These are phyloP conservation scores for Pelodiscus sinensis DNA, from an alignment of 2,113 vertebrate genomes.

Conservation along the genomic window DNA sequence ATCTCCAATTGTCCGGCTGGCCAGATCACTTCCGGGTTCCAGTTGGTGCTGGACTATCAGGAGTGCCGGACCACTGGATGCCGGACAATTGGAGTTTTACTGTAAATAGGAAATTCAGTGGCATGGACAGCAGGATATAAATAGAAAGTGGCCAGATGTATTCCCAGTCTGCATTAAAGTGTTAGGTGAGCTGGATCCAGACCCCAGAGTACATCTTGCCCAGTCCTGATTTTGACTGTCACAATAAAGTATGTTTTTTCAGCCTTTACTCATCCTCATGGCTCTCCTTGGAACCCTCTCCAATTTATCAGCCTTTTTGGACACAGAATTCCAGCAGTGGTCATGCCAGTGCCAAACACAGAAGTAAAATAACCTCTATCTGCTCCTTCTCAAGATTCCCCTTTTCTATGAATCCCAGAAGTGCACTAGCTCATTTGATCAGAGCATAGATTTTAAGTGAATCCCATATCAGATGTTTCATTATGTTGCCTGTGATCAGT, in stretches of 20 bases:
- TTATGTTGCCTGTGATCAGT: neutral
- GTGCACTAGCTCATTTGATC: neutral
- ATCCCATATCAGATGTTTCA: neutral
- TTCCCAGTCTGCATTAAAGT: too few relatives aligned
- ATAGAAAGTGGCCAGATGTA: too few relatives aligned
- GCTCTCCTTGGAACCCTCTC: neutral
- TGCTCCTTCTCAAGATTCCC: neutral
- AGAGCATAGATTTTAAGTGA: neutral
- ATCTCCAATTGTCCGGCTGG: too few relatives aligned
- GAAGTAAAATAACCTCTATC: neutral
- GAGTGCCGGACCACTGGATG: too few relatives aligned
- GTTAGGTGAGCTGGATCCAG: too few relatives aligned
- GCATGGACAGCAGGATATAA: too few relatives aligned
- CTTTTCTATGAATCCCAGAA: neutral
- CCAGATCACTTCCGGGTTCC: too few relatives aligned
- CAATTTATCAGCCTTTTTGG: neutral
- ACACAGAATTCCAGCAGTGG: neutral
- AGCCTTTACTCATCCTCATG: neutral
- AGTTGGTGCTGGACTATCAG: too few relatives aligned
- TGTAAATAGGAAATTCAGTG: too few relatives aligned
- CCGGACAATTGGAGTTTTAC: too few relatives aligned
- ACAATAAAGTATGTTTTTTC: neutral
- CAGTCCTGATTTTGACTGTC: neutral
- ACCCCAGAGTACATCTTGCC: too few relatives aligned
- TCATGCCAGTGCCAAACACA: neutral